Percentiles rank a stretch among this genome's conserved stretches.
phyloP scores from a whole-genome alignment of 1,140 invertebrate species.

The Drosophila lacertosa region DNA sequence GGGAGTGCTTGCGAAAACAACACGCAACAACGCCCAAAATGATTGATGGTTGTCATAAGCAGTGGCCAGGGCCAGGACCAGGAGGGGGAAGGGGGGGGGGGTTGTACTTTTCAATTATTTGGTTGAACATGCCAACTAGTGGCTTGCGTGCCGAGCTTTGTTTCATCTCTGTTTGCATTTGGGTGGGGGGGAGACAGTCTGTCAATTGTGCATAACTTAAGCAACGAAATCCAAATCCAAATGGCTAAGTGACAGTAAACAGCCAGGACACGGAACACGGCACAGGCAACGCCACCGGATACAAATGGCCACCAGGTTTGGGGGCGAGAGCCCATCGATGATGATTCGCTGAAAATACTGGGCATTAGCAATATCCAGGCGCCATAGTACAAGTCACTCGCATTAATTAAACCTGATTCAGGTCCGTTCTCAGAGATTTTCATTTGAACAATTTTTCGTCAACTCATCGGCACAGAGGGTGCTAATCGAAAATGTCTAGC shows the following conservation, averaged over 20 bases:
- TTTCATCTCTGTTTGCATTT: slow-evolving; percentile 46
- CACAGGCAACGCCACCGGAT: slow-evolving; percentile 1
- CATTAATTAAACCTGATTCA: slow-evolving; percentile 66
- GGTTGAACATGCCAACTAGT: slow-evolving; percentile 48
- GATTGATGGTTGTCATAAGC: slow-evolving; percentile 70
- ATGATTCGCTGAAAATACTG: slow-evolving; percentile 62
- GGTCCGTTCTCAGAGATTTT: slow-evolving; percentile 36
- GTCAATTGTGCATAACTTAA: slow-evolving; percentile 48
- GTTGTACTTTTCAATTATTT: slow-evolving; percentile 67
- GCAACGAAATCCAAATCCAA: slow-evolving; percentile 38
- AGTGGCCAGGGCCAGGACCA: background rate
- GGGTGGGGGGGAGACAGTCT: slow-evolving; percentile 54
- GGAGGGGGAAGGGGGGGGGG: background rate
- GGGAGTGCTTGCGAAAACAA: slow-evolving; percentile 12
- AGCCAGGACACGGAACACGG: background rate
- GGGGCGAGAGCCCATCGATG: slow-evolving; percentile 14
- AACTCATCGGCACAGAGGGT: slow-evolving; percentile 39
- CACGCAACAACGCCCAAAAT: slow-evolving; percentile 63
- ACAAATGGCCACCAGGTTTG: slow-evolving; percentile 24
- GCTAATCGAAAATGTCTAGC: slow-evolving; percentile 15
- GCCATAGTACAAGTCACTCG: slow-evolving; percentile 66
- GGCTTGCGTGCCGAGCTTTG: slow-evolving; percentile 70
- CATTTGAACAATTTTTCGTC: slow-evolving; percentile 39
- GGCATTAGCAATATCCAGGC: slow-evolving; percentile 24
- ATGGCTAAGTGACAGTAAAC: slow-evolving; percentile 65